These are phyloP conservation scores for Hypothenemus hampei DNA, from an alignment of 1,140 invertebrate species.

Conservation along the genomic window DNA sequence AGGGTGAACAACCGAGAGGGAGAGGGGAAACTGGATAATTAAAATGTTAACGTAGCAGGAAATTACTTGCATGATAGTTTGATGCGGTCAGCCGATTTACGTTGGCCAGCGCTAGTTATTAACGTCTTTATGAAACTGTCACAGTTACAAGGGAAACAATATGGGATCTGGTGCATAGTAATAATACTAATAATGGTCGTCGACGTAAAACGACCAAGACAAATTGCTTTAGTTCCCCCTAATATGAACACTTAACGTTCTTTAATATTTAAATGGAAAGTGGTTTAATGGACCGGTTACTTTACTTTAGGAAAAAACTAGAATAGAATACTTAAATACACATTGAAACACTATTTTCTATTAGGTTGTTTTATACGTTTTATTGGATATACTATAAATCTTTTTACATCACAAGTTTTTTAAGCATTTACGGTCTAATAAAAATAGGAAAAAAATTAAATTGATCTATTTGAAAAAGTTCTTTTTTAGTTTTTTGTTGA, in stretches of 20 bases:
- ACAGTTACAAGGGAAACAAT: neutral
- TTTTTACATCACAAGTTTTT: neutral
- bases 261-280: neutral
- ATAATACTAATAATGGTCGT: neutral
- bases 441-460: neutral
- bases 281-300: too few relatives aligned
- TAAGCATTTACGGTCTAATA: neutral
- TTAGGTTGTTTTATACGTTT: neutral
- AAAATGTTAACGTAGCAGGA: neutral
- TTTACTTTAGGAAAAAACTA: neutral
- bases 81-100: conserved; percentile 6
- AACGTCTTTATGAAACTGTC: conserved; percentile 6
- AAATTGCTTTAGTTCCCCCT: neutral
- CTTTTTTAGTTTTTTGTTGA: too few relatives aligned
- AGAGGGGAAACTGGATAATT: too few relatives aligned
- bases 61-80: conserved; percentile 8
- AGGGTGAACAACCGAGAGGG: too few relatives aligned
- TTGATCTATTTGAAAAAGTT: too few relatives aligned
- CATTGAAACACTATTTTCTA: neutral
- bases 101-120: conserved; percentile 3
- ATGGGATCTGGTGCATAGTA: neutral
- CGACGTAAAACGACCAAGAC: conserved; percentile 1
- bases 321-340: neutral
- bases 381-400: neutral
- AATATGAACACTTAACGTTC: neutral